A percentile compares a stretch with the other conserved stretches of the same genome.
Evolutionary conservation across 1,140 invertebrate genomes (phyloP).

Genomic region (Cecropterus lyciades): DNA sequence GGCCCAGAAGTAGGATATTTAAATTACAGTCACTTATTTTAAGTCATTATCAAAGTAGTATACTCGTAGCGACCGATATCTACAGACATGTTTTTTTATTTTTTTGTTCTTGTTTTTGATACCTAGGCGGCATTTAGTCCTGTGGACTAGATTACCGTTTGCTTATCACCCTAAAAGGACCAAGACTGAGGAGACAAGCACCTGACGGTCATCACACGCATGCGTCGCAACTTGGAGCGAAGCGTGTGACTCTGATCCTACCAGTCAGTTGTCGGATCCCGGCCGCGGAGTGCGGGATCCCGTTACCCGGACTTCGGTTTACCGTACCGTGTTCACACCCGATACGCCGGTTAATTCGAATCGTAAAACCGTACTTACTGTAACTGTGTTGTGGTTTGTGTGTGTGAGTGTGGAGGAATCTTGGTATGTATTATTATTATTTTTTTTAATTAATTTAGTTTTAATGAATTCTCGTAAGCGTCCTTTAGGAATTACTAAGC

Average conservation of each 20-base stretch:
- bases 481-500: background rate
- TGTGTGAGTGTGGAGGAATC: background rate
- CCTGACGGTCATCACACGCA: background rate
- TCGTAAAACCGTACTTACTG: background rate
- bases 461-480: too few species aligned
- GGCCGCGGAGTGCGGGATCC: background rate
- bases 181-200: background rate
- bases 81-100: too few species aligned
- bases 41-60: too few species aligned
- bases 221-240: slow-evolving; percentile 1
- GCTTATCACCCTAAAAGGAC: background rate
- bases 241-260: background rate
- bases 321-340: background rate
- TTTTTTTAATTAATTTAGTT: background rate
- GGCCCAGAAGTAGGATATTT: too few species aligned
- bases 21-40: too few species aligned
- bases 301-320: background rate
- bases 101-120: too few species aligned
- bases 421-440: background rate
- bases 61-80: too few species aligned
- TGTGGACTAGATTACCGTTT: too few species aligned
- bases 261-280: background rate
- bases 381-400: background rate
- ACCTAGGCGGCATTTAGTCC: too few species aligned
- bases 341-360: background rate